phyloP scores from a whole-genome alignment of 2,888 invertebrate species.

The Ceriagrion tenellum region DNA sequence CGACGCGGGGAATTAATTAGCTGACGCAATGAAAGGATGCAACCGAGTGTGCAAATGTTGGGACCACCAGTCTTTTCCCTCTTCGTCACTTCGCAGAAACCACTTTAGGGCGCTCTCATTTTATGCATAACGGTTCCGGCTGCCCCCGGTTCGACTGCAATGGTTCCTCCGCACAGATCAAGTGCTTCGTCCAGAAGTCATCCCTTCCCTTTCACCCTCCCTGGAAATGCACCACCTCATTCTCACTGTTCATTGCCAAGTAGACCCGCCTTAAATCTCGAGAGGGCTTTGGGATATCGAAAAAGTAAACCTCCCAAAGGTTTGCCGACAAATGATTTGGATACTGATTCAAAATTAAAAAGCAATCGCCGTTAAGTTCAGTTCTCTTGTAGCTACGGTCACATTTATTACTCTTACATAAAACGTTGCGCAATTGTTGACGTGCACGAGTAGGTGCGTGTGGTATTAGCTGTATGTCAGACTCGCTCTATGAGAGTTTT shows the following conservation, averaged over 20 bases:
- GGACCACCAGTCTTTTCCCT: constrained; percentile 27
- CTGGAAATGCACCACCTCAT: background rate
- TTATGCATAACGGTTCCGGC: background rate
- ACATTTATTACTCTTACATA: too few relatives aligned
- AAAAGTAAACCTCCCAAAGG: background rate
- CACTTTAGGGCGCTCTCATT: constrained; percentile 23
- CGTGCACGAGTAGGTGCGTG: too few relatives aligned
- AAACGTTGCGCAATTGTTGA: too few relatives aligned
- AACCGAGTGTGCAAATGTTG: constrained; percentile 35
- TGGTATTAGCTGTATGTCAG: too few relatives aligned
- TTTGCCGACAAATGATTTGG: background rate
- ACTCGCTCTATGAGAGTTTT: too few relatives aligned
- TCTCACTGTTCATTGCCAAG: background rate
- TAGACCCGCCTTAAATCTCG: background rate
- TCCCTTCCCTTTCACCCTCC: background rate
- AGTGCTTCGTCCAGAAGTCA: background rate
- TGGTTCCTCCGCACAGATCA: background rate
- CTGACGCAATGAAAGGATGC: constrained; percentile 41
- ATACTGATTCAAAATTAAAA: background rate
- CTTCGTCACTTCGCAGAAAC: constrained; percentile 15
- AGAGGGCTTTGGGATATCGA: background rate
- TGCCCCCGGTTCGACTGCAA: constrained; percentile 16
- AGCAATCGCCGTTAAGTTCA: background rate
- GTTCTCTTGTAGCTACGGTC: too few relatives aligned
- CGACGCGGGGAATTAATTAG: constrained; percentile 54